Percentiles rank a stretch among this genome's conserved stretches.
Conservation (phyloP, 1,140 invertebrate species). For the Cyrtorhinus lividipennis region DNA sequence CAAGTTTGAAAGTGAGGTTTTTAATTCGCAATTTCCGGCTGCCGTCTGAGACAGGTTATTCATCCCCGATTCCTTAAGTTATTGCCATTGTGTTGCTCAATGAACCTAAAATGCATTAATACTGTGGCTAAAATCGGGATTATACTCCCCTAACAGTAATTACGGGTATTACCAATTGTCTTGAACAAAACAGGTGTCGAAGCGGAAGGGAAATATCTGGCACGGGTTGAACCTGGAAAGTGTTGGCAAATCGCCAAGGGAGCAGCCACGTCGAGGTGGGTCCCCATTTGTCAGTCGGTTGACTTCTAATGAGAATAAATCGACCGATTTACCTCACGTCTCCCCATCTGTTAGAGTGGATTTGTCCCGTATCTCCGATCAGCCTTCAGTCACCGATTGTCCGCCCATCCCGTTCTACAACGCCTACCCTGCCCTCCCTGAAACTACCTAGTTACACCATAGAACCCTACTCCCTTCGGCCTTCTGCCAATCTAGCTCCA, state of each 20-base stretch:
- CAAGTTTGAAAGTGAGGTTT: too few species aligned
- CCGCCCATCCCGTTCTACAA: not conserved
- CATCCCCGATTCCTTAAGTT: too few species aligned
- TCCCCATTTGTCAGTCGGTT: not conserved
- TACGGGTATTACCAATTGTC: not conserved
- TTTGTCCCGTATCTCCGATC: not conserved
- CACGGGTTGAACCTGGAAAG: not conserved
- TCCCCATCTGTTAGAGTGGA: not conserved
- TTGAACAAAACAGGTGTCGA: not conserved
- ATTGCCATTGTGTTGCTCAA: too few species aligned
- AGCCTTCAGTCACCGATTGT: not conserved
- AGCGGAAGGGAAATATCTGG: not conserved
- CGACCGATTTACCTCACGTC: not conserved
- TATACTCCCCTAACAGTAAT: too few species aligned
- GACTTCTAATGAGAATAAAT: not conserved
- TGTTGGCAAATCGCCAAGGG: not conserved
- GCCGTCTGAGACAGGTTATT: too few species aligned
- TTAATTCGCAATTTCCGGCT: too few species aligned
- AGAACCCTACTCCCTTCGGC: too few species aligned
- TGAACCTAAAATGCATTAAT: too few species aligned
- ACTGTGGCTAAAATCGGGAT: too few species aligned
- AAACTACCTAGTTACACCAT: too few species aligned
- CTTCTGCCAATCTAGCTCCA: too few species aligned
- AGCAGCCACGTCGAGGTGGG: not conserved
- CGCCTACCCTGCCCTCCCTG: not conserved